phyloP scores from a whole-genome alignment of 2,888 invertebrate species.

The Stenodema calcarata region DNA sequence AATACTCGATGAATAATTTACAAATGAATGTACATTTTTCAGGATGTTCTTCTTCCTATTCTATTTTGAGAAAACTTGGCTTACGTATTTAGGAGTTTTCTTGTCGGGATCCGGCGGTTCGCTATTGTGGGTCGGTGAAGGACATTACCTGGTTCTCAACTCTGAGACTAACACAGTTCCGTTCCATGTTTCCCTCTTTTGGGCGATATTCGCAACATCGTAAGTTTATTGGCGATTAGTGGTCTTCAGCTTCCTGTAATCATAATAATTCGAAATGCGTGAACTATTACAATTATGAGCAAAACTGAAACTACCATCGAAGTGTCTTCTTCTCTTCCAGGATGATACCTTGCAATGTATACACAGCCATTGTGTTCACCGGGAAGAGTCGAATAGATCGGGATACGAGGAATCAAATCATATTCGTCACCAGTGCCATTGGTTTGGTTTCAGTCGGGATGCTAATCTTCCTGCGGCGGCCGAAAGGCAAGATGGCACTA shows the following conservation, averaged over 20 bases:
- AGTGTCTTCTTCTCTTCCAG: conserved; percentile 17
- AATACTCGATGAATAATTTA: no score
- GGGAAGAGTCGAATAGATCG: conserved; percentile 54
- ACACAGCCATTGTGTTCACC: conserved; percentile 49
- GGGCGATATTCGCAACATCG: conserved; percentile 55
- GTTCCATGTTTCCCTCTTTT: conserved; percentile 55
- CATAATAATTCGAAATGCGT: no score
- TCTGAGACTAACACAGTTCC: conserved; percentile 52
- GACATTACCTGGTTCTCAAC: conserved; percentile 54
- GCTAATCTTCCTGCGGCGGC: conserved; percentile 69
- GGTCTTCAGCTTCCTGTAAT: background rate
- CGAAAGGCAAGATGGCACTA: conserved; percentile 61
- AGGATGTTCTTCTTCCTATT: conserved; percentile 54
- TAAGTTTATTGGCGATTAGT: background rate
- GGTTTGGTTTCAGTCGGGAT: conserved; percentile 61
- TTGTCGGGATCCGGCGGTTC: conserved; percentile 55
- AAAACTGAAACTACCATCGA: background rate
- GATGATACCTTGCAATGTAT: conserved; percentile 53
- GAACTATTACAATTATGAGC: background rate
- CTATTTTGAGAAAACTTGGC: conserved; percentile 53
- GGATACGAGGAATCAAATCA: conserved; percentile 50
- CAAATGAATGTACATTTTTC: conserved; percentile 6
- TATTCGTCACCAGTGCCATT: conserved; percentile 49
- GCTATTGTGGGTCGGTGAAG: conserved; percentile 56
- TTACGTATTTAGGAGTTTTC: conserved; percentile 54